Conservation (phyloP, 2,888 invertebrate genomes). For the Adelphocoris suturalis region DNA sequence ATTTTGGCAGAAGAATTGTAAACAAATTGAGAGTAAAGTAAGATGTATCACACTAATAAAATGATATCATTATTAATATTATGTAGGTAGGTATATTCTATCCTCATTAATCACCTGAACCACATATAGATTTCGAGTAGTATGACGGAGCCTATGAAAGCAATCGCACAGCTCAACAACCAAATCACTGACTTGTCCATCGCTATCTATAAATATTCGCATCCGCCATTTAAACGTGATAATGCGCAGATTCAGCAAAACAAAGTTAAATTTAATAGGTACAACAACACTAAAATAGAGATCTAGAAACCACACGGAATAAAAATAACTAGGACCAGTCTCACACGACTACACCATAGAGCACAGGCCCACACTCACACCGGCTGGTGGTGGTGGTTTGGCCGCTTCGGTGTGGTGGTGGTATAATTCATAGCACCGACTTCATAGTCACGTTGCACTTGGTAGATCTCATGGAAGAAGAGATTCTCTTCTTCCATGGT, state of each 20-base stretch:
- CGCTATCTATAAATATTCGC: not conserved
- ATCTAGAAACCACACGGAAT: not conserved
- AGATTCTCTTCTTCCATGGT: too few relatives aligned
- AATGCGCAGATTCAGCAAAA: not conserved
- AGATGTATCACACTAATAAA: too few relatives aligned
- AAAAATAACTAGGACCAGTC: not conserved
- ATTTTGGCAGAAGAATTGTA: too few relatives aligned
- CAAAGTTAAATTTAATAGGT: not conserved
- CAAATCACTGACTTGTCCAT: conserved; percentile 51
- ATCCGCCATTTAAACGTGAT: not conserved
- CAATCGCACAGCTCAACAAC: conserved; percentile 40
- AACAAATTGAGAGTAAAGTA: too few relatives aligned
- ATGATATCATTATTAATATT: too few relatives aligned
- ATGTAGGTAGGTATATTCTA: too few relatives aligned
- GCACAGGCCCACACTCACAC: not conserved
- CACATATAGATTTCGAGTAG: conserved; percentile 53
- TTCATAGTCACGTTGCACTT: too few relatives aligned
- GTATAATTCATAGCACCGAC: too few relatives aligned
- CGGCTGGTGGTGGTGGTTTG: not conserved
- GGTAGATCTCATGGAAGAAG: too few relatives aligned
- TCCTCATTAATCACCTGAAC: conserved; percentile 12
- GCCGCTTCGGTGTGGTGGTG: not conserved
- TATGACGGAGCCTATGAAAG: conserved; percentile 34
- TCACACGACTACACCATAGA: too few relatives aligned
- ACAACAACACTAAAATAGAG: not conserved